Conservation (phyloP, 2,113 vertebrate genomes). For the Amblyornis subalaris region DNA sequence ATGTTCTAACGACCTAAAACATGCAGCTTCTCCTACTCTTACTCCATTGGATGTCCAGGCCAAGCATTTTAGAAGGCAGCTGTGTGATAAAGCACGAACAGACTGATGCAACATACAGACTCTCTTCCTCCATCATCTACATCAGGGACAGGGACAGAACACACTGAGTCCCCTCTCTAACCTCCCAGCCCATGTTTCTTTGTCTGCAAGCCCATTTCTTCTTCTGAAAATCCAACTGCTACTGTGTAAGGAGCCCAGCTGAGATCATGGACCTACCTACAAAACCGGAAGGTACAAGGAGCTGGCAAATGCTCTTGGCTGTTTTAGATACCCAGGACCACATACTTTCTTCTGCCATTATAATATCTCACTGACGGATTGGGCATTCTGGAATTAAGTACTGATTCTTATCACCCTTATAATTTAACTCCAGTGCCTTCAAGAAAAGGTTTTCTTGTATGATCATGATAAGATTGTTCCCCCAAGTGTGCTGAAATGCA, state of each 20-base stretch:
- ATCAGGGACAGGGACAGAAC: neutral
- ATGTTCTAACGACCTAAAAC: neutral
- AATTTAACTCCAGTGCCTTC: neutral
- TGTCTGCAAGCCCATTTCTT: neutral
- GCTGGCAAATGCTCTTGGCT: neutral
- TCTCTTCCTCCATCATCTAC: neutral
- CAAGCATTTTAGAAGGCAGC: neutral
- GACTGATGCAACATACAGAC: neutral
- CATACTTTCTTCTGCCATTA: neutral
- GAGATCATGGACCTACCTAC: neutral
- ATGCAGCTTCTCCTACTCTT: neutral
- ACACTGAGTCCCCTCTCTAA: fast-evolving
- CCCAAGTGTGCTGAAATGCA: neutral
- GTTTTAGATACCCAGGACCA: neutral
- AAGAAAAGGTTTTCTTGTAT: neutral
- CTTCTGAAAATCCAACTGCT: neutral
- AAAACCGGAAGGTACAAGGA: neutral
- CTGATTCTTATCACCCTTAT: neutral
- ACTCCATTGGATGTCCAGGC: neutral
- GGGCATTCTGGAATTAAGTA: neutral
- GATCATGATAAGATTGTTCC: neutral
- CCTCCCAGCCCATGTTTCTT: neutral
- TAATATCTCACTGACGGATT: neutral
- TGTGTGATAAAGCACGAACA: neutral
- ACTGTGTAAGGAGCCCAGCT: neutral